phyloP scores from a whole-genome alignment of 2,113 vertebrate genomes.

The Misgurnus mizolepis region DNA sequence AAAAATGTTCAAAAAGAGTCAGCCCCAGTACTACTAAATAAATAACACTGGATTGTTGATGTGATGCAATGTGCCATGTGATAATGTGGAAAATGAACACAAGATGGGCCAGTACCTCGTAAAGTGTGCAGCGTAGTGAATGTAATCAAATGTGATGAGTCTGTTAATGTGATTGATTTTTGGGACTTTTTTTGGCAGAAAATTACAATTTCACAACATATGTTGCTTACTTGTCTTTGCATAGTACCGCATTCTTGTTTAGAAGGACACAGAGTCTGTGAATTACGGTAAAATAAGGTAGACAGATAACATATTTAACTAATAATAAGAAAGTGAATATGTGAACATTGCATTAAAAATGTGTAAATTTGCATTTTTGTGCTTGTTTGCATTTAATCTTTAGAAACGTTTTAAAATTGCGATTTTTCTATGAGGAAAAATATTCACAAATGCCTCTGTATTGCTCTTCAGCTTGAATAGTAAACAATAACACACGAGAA shows the following conservation, averaged over 20 bases:
- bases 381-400: background rate
- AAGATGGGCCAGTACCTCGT: background rate
- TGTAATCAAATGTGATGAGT: constrained; percentile 32
- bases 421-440: constrained; percentile 1
- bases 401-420: background rate
- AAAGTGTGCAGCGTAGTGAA: constrained; percentile 19
- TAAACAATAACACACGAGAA: constrained; percentile 24
- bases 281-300: too few relatives aligned
- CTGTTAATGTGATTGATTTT: background rate
- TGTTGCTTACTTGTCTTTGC: constrained; percentile 7
- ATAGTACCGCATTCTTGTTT: background rate
- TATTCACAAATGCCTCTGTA: background rate
- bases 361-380: constrained; percentile 16
- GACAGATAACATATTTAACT: background rate
- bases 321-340: constrained; percentile 6
- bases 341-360: constrained; percentile 33
- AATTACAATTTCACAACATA: constrained; percentile 11
- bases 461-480: constrained; percentile 15
- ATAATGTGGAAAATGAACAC: constrained; percentile 8
- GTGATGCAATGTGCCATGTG: constrained; percentile 35
- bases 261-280: background rate
- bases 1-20: constrained; percentile 25
- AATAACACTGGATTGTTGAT: constrained; percentile 28
- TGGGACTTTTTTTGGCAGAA: background rate
- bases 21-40: constrained; percentile 1